Evolutionary conservation across 1,140 invertebrate genomes (phyloP).

Genomic region (Lamellibrachia luymesi): DNA sequence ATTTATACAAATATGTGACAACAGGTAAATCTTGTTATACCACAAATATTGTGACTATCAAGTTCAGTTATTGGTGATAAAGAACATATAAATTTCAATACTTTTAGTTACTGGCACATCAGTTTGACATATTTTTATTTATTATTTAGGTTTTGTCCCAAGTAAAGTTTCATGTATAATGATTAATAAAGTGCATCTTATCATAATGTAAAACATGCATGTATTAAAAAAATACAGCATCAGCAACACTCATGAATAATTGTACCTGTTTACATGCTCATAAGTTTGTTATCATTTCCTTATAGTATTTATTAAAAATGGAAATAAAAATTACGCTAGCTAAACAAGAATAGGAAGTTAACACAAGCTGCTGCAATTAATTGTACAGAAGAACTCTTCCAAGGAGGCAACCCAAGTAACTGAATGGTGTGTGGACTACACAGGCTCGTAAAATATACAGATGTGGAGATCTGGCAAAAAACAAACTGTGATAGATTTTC

Average conservation of each 20-base stretch:
- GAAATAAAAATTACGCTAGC: neutral
- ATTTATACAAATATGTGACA: too few relatives aligned
- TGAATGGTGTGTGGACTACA: too few relatives aligned
- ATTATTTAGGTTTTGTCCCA: neutral
- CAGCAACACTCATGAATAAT: neutral
- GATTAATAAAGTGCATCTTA: neutral
- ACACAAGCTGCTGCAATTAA: neutral
- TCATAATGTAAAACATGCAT: neutral
- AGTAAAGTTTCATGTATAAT: neutral
- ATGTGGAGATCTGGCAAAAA: too few relatives aligned
- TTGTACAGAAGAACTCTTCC: neutral
- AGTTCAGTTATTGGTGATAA: too few relatives aligned
- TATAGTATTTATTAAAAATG: neutral
- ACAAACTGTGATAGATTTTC: too few relatives aligned
- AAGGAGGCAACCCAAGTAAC: too few relatives aligned
- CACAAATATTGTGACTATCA: too few relatives aligned
- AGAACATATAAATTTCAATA: too few relatives aligned
- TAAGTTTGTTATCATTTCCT: neutral
- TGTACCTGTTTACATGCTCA: neutral
- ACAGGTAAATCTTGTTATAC: too few relatives aligned
- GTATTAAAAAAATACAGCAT: neutral
- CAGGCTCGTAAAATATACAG: too few relatives aligned
- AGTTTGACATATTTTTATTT: neutral
- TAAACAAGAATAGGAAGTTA: neutral
- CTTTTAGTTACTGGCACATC: neutral